phyloP scores from a whole-genome alignment of 2,113 vertebrate genomes.

The Phoenicopterus ruber region DNA sequence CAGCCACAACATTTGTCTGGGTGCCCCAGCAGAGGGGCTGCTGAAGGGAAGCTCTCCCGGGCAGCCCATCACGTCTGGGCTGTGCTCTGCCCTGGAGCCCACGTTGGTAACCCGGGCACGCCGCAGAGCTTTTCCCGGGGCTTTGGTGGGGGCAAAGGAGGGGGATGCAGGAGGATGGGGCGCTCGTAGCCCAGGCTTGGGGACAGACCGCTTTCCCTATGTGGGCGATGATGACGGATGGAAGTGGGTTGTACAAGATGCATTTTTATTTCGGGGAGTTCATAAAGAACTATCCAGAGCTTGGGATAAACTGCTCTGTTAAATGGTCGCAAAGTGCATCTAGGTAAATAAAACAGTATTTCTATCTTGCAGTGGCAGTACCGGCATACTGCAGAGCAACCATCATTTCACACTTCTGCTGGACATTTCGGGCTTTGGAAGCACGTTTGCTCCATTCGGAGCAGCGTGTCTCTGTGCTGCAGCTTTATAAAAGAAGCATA shows the following conservation, averaged over 20 bases:
- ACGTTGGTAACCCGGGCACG: background rate
- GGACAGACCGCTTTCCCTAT: background rate
- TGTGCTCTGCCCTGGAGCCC: background rate
- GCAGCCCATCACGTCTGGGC: background rate
- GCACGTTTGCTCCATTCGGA: background rate
- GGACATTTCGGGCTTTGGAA: background rate
- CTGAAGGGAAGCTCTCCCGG: background rate
- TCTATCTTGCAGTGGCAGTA: background rate
- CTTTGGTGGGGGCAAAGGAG: background rate
- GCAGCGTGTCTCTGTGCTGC: background rate
- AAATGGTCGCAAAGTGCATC: background rate
- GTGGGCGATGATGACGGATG: background rate
- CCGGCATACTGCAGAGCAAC: background rate
- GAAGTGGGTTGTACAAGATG: background rate
- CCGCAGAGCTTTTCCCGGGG: background rate
- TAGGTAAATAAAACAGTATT: background rate
- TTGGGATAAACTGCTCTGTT: background rate
- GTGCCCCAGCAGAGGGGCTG: background rate
- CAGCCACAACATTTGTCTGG: conserved; percentile 22
- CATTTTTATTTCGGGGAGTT: background rate
- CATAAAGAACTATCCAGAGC: background rate
- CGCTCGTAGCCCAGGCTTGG: background rate
- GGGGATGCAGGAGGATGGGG: background rate
- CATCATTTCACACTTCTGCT: background rate
- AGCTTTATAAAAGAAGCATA: background rate